These are phyloP conservation scores for Acleris sparsana DNA, from an alignment of 2,888 invertebrate species.

Conservation along the genomic window DNA sequence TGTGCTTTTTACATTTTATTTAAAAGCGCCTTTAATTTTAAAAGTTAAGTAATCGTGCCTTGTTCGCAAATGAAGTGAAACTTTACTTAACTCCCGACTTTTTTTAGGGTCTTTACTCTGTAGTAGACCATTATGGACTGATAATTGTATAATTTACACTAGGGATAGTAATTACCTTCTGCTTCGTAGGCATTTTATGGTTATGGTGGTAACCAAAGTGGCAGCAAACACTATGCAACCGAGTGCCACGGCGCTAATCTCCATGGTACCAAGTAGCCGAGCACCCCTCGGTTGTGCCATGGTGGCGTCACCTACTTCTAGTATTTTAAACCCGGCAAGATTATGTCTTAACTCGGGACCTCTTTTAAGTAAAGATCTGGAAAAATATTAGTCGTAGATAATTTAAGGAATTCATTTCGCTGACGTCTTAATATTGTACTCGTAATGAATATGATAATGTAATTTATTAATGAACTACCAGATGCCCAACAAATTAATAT, in stretches of 20 bases:
- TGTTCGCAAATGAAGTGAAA: no score
- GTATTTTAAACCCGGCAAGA: constrained; percentile 86
- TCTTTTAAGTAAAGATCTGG: constrained; percentile 85
- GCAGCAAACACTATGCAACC: constrained; percentile 92
- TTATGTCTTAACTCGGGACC: constrained; percentile 85
- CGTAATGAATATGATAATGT: no score
- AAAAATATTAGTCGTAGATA: constrained; percentile 25
- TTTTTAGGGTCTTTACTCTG: no score
- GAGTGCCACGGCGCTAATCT: constrained; percentile 91
- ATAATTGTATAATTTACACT: constrained; percentile 8
- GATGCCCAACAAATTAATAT: no score
- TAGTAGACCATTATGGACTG: not conserved
- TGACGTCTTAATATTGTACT: no score
- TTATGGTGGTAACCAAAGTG: constrained; percentile 90
- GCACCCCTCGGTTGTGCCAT: constrained; percentile 68
- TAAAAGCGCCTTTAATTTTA: no score
- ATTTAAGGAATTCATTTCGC: no score
- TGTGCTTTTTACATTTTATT: no score
- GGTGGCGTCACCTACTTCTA: constrained; percentile 84
- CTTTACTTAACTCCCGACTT: no score
- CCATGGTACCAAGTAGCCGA: constrained; percentile 85
- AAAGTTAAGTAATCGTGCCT: no score
- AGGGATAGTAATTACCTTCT: constrained; percentile 74
- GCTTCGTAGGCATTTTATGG: constrained; percentile 87
- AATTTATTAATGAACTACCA: no score